Base-by-base conservation (phyloP, 2,113 vertebrate genomes). In the Triplophysa tibetana region DNA sequence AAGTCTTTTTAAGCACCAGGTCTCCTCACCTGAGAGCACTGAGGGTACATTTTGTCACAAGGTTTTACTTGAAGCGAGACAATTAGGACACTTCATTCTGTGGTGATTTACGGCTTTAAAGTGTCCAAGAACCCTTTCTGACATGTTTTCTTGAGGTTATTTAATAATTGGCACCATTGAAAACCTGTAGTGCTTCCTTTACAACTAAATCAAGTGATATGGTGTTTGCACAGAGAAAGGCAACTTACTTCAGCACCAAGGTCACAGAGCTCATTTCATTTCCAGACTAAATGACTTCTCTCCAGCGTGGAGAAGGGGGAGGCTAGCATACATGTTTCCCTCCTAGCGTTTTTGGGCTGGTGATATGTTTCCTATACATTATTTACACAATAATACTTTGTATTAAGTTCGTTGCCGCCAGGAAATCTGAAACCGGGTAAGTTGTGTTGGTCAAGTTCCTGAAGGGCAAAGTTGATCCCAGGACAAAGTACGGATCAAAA, bases 221-320 rank as follows among this genome's bases (percentile, higher is more conserved):
- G 24, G 58, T 52, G 61, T 73, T 80, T 80, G 77, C 29, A 13
- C 19, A 48, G 73, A 76, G 60, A 63, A 38, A 38, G n/a, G 70
- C 11, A 11, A 65, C 63, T 81, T 33, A 38, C 50, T 56, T 21
- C 52, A 80, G 19, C 70, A 41, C 43, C 64, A 64, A 81, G 69
- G 80, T 84, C 78, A 83, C 66, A 73, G 69, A 72, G 64, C 64
- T 74, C 65, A 74, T 68, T 29, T 75, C 73, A 63, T 77, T 73
- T 70, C 43, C 75, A 19, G 72, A 73, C 84, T 70, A 79, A 83
- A 82, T 77, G 70, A 84, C 54, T 81, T 84, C 67, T 77, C 56
- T 64, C 56, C 29, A 61, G 43, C 67, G 52, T 68, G 77, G 79
- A 16, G n/a, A n/a, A n/a, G 26, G 21, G 62, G 21, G 62, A 38